These are phyloP conservation scores for Clistopyga incitator DNA, from an alignment of 2,888 invertebrate species.

Conservation along the genomic window DNA sequence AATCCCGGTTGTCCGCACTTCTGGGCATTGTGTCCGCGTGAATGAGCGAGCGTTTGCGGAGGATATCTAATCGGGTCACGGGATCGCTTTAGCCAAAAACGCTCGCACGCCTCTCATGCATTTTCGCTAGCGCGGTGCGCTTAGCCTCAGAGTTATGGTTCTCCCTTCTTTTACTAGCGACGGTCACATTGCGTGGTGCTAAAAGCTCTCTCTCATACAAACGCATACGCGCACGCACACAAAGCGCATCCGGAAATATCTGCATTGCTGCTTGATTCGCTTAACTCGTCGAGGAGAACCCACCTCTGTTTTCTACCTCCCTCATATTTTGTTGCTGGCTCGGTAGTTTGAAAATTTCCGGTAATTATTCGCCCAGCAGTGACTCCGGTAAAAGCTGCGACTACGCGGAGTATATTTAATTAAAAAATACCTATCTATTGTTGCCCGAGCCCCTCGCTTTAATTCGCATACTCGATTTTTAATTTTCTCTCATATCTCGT, in stretches of 20 bases:
- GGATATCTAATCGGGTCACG: constrained; percentile 36
- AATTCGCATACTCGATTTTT: constrained; percentile 6
- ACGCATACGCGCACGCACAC: neutral
- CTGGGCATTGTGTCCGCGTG: constrained; percentile 16
- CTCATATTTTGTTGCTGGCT: constrained; percentile 8
- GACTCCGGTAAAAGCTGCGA: neutral
- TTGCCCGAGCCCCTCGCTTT: neutral
- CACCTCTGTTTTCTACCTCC: neutral
- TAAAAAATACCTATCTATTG: constrained; percentile 26
- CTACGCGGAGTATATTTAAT: constrained; percentile 30
- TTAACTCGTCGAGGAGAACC: constrained; percentile 16
- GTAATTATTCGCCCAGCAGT: constrained; percentile 35
- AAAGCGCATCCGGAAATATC: constrained; percentile 18
- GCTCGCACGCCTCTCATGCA: constrained; percentile 19
- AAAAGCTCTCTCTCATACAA: constrained; percentile 6
- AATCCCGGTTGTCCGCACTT: constrained; percentile 8
- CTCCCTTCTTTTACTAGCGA: constrained; percentile 17
- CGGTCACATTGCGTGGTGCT: constrained; percentile 26
- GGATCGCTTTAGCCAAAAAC: constrained; percentile 46
- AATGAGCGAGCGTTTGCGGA: constrained; percentile 27
- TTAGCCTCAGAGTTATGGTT: constrained; percentile 31
- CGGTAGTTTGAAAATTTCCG: constrained; percentile 18
- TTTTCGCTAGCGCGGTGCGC: neutral
- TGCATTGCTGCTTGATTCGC: constrained; percentile 24
- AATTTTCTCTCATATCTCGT: constrained; percentile 17